Evolutionary conservation across 1,140 invertebrate species (phyloP).

Genomic region (Drosophila santomea): DNA sequence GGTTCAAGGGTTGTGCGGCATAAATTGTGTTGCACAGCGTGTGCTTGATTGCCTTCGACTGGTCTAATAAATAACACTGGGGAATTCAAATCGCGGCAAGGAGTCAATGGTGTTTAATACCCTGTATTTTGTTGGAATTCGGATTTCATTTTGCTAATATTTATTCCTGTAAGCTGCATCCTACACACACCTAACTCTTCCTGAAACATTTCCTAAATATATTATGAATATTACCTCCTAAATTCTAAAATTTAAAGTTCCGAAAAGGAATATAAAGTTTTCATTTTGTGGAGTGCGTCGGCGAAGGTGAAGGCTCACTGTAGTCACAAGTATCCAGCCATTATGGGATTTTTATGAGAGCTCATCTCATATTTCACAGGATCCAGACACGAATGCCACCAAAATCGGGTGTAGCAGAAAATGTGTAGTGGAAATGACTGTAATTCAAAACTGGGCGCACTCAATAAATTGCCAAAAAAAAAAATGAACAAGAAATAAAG

Average conservation of each 20-base stretch:
- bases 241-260: too few relatives aligned
- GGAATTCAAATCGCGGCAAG: neutral
- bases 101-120: conserved; percentile 1
- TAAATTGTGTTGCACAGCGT: conserved; percentile 68
- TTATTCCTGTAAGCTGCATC: too few relatives aligned
- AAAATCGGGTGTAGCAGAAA: conserved; percentile 17
- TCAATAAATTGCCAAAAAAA: conserved; percentile 61
- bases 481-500: conserved; percentile 18
- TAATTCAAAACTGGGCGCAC: conserved; percentile 28
- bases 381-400: conserved; percentile 10
- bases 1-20: conserved; percentile 66
- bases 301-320: too few relatives aligned
- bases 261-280: too few relatives aligned
- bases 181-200: too few relatives aligned
- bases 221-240: too few relatives aligned
- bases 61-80: conserved; percentile 40
- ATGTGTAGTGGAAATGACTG: conserved; percentile 24
- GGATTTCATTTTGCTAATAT: neutral
- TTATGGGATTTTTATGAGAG: conserved; percentile 44
- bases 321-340: conserved; percentile 15
- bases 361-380: conserved; percentile 59
- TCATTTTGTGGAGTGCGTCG: too few relatives aligned
- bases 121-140: neutral
- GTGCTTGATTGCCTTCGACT: conserved; percentile 66
- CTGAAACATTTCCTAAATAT: too few relatives aligned